phyloP scores from a whole-genome alignment of 2,888 invertebrate genomes.

The Oasisia sp. region DNA sequence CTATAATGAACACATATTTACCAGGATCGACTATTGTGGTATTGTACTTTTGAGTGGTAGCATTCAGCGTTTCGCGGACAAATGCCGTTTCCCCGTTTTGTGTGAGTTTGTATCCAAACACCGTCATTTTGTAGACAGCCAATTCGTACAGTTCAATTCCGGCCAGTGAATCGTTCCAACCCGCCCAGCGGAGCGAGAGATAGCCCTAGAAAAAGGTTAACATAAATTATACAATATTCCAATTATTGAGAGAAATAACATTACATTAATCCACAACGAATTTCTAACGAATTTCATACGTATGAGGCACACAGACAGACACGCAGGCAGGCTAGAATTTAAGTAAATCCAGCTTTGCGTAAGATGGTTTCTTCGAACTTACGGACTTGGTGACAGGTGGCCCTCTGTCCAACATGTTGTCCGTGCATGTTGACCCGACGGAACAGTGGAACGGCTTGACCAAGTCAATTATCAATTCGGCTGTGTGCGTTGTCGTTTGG shows the following conservation, averaged over 20 bases:
- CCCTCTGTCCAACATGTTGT: not conserved
- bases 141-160: too few species aligned
- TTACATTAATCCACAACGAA: too few species aligned
- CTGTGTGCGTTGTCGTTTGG: not conserved
- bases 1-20: not conserved
- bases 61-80: too few species aligned
- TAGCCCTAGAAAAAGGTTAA: not conserved
- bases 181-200: constrained; percentile 14
- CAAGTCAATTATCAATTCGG: not conserved
- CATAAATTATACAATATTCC: too few species aligned
- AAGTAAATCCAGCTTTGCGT: not conserved
- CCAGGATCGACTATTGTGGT: too few species aligned
- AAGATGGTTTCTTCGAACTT: not conserved
- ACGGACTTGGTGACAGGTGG: not conserved
- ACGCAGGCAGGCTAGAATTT: too few species aligned
- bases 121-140: constrained; percentile 21
- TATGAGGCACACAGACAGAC: too few species aligned
- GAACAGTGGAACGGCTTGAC: not conserved
- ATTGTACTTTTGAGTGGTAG: too few species aligned
- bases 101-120: not conserved
- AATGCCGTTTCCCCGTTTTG: not conserved
- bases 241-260: not conserved
- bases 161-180: too few species aligned
- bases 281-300: too few species aligned
- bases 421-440: not conserved